Base-by-base conservation (phyloP, 2,113 vertebrate genomes). In the Lonchura striata region DNA sequence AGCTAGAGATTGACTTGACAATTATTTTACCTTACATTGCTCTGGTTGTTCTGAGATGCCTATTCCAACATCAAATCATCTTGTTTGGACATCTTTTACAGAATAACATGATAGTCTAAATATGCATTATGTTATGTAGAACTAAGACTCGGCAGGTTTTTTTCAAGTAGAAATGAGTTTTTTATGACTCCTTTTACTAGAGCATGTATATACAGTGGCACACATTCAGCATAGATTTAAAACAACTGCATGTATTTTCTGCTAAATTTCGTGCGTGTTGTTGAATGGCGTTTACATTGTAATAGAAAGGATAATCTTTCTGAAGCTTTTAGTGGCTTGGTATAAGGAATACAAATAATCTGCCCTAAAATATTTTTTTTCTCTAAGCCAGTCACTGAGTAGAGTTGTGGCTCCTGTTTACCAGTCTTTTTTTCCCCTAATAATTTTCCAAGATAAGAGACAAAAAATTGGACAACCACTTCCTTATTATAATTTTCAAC, bases 1-100 rank as follows among this genome's bases (percentile, higher is more conserved):
- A 96, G 84, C 76, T 90, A 68, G 84, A 97, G 89, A 97, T 95
- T 97, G 97, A 97, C 95, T 97, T 96, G 96, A 96, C 95, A 97
- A 96, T 98, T 98, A 96, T 97, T 97, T 97, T 94, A 96, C 93
- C 80, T 96, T 97, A 60, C 68, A 76, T 83, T 88, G 72, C 89
- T 93, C 86, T 66, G 94, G 74, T 95, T 96, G 81, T 94, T 95
- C 93, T 79, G 86, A 95, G 95, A 95, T 92, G 68, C 96, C 96
- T 88, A 78, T 97, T 97, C 83, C 57, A 94, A 96, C 95, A 95
- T 95, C 96, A 97, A 96, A 96, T 97, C 89, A 96, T 92, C 90
- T 94, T 97, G 83, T 96, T 96, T 96, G 84, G 83, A 92, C 79
- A 94, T 82, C 80, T 96, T 97, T 95, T 95, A 95, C 91, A 97